Conservation (phyloP, 2,888 invertebrate species). For the Parnassius glacialis region DNA sequence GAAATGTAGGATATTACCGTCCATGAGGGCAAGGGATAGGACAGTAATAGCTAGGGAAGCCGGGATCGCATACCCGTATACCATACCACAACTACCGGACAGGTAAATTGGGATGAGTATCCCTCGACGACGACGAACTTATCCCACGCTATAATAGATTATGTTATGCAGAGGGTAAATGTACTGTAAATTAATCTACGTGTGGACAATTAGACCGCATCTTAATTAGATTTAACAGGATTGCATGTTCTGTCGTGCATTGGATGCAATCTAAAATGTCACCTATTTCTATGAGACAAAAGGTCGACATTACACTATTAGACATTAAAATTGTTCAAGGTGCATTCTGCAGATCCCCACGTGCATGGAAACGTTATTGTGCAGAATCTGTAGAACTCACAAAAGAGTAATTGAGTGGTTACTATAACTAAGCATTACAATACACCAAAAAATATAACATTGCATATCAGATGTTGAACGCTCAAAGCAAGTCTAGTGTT, state of each 20-base stretch:
- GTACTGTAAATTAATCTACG: slow-evolving; percentile 62
- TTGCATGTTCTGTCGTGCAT: not conserved
- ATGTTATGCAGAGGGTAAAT: slow-evolving; percentile 57
- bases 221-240: slow-evolving; percentile 23
- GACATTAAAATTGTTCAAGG: slow-evolving; percentile 33
- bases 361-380: not conserved
- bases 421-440: slow-evolving; percentile 4
- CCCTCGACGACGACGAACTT: too few species aligned
- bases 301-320: slow-evolving; percentile 51
- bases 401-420: not conserved
- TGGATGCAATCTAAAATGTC: slow-evolving; percentile 32
- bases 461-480: slow-evolving; percentile 4
- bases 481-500: too few species aligned
- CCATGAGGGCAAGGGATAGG: too few species aligned
- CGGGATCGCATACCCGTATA: too few species aligned
- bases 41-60: too few species aligned
- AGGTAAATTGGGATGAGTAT: too few species aligned
- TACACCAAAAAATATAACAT: slow-evolving; percentile 12
- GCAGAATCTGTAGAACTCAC: slow-evolving; percentile 2
- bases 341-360: slow-evolving; percentile 22
- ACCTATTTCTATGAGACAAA: slow-evolving; percentile 51
- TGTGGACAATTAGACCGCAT: slow-evolving; percentile 44
- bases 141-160: slow-evolving; percentile 55
- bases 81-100: too few species aligned
- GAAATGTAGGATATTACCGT: too few species aligned